Evolutionary conservation across 2,888 invertebrate genomes (phyloP).

Genomic region (Eucriotettix oculatus): DNA sequence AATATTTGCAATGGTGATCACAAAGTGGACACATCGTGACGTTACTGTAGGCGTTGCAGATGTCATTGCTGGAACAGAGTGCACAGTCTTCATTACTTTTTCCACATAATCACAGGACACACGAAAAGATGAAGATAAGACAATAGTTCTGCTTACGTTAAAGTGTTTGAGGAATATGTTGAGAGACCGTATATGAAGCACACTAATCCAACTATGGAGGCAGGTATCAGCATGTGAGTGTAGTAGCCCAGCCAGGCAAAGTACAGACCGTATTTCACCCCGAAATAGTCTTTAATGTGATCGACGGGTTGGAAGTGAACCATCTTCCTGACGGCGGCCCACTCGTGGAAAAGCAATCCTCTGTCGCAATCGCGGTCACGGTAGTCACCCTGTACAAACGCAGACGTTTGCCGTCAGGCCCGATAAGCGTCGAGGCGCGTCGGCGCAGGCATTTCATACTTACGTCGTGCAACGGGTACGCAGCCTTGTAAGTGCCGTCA

Average conservation of each 20-base stretch:
- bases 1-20: slow-evolving; percentile 56
- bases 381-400: slow-evolving; percentile 34
- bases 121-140: no score
- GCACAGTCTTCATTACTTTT: no score
- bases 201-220: slow-evolving; percentile 46
- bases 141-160: slow-evolving; percentile 20
- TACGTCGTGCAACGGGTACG: slow-evolving; percentile 64
- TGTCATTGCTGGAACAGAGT: slow-evolving; percentile 30
- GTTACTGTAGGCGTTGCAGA: slow-evolving; percentile 34
- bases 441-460: slow-evolving; percentile 18
- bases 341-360: slow-evolving; percentile 44
- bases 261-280: slow-evolving; percentile 60
- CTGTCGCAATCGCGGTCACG: slow-evolving; percentile 30
- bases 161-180: slow-evolving; percentile 29
- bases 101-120: no score
- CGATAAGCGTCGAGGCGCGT: no score
- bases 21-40: slow-evolving; percentile 72
- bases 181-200: slow-evolving; percentile 43
- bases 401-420: not conserved
- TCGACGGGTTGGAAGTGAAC: slow-evolving; percentile 60
- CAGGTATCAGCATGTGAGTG: slow-evolving; percentile 64
- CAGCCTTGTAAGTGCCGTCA: slow-evolving; percentile 47
- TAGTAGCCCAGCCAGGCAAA: slow-evolving; percentile 79
- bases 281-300: slow-evolving; percentile 60
- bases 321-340: slow-evolving; percentile 52